Conservation (phyloP, 2,113 vertebrate genomes). For the Zapornia atra region DNA sequence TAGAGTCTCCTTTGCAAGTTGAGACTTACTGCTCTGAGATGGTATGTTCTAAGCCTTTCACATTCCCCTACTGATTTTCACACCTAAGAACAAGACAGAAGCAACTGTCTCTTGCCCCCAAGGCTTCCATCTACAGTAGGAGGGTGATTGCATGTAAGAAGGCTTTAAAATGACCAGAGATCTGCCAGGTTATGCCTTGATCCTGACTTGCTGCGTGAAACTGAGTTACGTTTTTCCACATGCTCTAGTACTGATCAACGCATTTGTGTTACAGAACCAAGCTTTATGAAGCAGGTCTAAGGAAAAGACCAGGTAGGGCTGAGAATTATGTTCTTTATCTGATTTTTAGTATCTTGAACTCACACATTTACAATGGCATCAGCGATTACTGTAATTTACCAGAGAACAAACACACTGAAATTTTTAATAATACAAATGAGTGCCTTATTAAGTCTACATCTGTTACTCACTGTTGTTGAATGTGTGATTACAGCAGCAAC, state of each 20-base stretch:
- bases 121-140: neutral
- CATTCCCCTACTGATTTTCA: constrained; percentile 11
- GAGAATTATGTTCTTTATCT: neutral
- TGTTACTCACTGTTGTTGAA: neutral
- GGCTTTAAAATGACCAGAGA: neutral
- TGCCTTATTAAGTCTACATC: neutral
- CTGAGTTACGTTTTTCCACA: neutral
- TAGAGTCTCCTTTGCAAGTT: constrained; percentile 31
- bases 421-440: neutral
- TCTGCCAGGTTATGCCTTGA: neutral
- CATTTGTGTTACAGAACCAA: neutral
- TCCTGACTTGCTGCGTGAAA: neutral
- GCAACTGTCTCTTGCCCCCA: neutral
- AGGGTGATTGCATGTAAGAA: neutral
- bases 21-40: neutral
- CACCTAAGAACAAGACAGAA: constrained; percentile 5
- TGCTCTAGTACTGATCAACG: accelerated
- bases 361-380: neutral
- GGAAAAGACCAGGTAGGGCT: neutral
- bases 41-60: neutral
- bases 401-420: neutral
- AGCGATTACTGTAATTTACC: neutral
- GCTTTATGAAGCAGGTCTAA: neutral
- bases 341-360: neutral
- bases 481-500: neutral